A percentile compares a stretch with the other conserved stretches of the same genome.
Conservation (phyloP, 2,797 vertebrate genomes). For the Phrynocephalus vlangalii region DNA sequence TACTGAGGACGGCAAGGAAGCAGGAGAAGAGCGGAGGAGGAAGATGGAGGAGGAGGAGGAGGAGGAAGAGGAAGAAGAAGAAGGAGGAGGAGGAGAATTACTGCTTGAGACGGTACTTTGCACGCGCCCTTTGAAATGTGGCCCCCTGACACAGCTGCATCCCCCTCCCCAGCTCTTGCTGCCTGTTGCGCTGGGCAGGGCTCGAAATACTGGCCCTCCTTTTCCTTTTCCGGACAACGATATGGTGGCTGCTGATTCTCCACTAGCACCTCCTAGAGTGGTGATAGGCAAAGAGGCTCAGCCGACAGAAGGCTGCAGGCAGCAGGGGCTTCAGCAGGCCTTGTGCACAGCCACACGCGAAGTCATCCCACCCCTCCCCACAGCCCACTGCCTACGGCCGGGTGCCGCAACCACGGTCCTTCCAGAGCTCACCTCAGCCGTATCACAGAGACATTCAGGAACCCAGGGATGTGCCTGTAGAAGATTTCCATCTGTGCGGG, state of each 20-base stretch:
- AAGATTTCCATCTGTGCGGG: not conserved
- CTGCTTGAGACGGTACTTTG: not conserved
- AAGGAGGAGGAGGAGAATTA: not conserved
- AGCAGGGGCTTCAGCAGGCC: not conserved
- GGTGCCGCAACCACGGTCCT: rapidly evolving
- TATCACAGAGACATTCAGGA: not conserved
- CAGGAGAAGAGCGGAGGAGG: not conserved
- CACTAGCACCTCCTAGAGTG: too few relatives aligned
- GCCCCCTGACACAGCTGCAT: too few relatives aligned
- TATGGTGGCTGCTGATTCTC: too few relatives aligned
- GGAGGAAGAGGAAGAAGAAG: not conserved
- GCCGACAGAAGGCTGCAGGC: too few relatives aligned
- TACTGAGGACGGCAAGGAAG: not conserved
- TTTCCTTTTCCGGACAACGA: too few relatives aligned
- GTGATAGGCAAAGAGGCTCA: too few relatives aligned
- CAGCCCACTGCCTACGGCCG: too few relatives aligned
- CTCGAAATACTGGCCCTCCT: too few relatives aligned
- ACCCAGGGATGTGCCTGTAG: not conserved
- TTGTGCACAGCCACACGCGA: too few relatives aligned
- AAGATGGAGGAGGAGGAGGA: not conserved
- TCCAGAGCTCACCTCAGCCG: not conserved
- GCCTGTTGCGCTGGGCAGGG: too few relatives aligned
- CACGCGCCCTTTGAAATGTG: too few relatives aligned
- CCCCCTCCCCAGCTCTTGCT: too few relatives aligned
- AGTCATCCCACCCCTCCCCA: not conserved